phyloP scores from a whole-genome alignment of 2,797 vertebrate genomes.

The Eulemur mongoz region DNA sequence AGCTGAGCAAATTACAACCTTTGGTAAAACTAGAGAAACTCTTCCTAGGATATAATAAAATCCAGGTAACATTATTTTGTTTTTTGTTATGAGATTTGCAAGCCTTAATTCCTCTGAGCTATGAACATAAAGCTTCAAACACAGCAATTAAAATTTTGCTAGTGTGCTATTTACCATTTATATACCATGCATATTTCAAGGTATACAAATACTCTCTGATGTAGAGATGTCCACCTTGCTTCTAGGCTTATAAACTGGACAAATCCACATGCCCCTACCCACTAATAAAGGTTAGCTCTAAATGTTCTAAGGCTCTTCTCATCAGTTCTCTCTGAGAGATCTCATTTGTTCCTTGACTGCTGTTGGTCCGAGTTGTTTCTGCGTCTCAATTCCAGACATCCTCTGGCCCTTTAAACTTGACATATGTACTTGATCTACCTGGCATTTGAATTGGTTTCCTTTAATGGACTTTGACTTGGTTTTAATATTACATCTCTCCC shows the following conservation, averaged over 20 bases:
- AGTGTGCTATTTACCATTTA: not conserved
- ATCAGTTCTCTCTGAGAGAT: not conserved
- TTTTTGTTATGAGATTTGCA: conserved; percentile 20
- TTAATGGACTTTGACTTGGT: not conserved
- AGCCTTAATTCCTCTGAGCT: not conserved
- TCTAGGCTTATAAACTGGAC: not conserved
- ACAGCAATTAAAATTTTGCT: not conserved
- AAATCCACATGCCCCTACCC: not conserved
- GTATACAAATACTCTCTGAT: not conserved
- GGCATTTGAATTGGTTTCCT: not conserved
- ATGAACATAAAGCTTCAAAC: conserved; percentile 7
- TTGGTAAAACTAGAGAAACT: conserved; percentile 89
- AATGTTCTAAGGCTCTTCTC: not conserved
- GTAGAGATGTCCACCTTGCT: not conserved
- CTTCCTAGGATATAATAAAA: conserved; percentile 90
- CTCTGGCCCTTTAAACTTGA: not conserved
- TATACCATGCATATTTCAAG: not conserved
- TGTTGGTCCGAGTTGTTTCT: not conserved
- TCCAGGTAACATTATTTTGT: conserved; percentile 87
- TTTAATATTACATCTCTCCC: not conserved
- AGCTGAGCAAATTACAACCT: conserved; percentile 88
- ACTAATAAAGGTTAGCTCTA: not conserved
- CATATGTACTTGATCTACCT: not conserved
- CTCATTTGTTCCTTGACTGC: not conserved
- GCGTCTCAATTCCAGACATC: not conserved